Base-by-base conservation (phyloP, 2,113 vertebrate species). In the Myiagra hebetior region DNA sequence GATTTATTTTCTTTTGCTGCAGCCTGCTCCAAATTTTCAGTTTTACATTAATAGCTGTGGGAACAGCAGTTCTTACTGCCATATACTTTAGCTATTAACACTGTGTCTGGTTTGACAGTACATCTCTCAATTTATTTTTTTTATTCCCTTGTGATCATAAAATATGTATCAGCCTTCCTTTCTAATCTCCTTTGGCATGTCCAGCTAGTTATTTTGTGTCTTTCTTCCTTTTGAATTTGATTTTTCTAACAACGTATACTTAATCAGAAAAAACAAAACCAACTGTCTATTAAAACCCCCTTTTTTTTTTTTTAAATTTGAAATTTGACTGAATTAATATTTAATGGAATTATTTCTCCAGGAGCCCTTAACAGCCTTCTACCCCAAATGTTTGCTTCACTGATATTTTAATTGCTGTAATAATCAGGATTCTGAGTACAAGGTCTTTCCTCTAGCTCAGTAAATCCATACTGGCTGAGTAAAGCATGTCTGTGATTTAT, bases 401-500 rank as follows among this genome's bases (percentile, higher is more conserved):
- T 97, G 94, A 89, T 95, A 95, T 95, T 96, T 96, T 96, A 97
- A 96, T 94, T 95, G 89, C 96, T 93, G 50, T 67, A 87, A 95
- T 95, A 96, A 97, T 94, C 92, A 96, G 82, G 72, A 95, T 96
- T 89, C 93, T 85, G 79, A 94, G 89, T 86, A 91, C 26, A 59
- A 94, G 94, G 88, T 93, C 75, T 78, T 95, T 96, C 85, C 89
- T 84, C 59, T 47, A 74, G 89, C 91, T 94, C 72, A n/a, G 73
- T 80, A 90, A 95, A 96, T 97, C 95, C 87, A 49, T 95, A 93
- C 87, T 55, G 91, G 85, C 92, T 89, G 88, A 96, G 79, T 94
- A 95, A 96, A 94, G 90, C 85, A 84, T 85, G 90, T 75, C 86
- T 94, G 93, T 96, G 95, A 97, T 97, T 97, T 97, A 96, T 97